phyloP scores from a whole-genome alignment of 92 coral and sea anemone species.

The Actinernus sp. region DNA sequence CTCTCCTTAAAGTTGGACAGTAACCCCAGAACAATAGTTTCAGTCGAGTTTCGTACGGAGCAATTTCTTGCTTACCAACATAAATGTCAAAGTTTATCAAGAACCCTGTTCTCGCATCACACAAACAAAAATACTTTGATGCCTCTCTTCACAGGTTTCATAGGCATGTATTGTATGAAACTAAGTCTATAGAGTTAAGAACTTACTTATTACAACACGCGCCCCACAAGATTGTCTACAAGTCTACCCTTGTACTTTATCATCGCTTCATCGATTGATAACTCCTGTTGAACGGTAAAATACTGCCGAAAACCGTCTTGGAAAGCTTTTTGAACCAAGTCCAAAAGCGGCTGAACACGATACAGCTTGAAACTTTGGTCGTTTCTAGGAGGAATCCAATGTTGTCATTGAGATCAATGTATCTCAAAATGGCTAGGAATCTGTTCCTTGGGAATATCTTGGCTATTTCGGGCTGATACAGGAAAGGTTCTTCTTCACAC shows the following conservation, averaged over 20 bases:
- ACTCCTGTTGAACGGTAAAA: background rate
- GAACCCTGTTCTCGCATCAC: conserved; percentile 31
- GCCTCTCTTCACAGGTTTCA: conserved; percentile 2
- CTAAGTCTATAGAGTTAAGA: no score
- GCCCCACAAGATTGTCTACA: no score
- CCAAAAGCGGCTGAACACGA: conserved; percentile 7
- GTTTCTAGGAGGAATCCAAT: background rate
- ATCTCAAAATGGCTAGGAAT: conserved; percentile 22
- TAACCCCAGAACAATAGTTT: conserved; percentile 10
- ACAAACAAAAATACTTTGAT: conserved; percentile 30
- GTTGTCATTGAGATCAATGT: conserved; percentile 42
- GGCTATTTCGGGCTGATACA: conserved; percentile 25
- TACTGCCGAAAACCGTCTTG: no score
- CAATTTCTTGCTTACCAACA: conserved; percentile 29
- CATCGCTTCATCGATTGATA: conserved; percentile 23
- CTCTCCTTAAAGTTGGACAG: conserved; percentile 1
- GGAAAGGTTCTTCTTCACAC: conserved; percentile 6
- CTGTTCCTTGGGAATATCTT: conserved; percentile 16
- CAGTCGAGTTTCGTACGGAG: conserved; percentile 25
- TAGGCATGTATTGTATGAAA: conserved; percentile 27
- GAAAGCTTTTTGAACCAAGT: no score
- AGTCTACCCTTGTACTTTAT: conserved; percentile 43
- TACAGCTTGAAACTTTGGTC: conserved; percentile 15
- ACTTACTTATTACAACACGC: no score
- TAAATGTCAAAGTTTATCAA: conserved; percentile 38